Evolutionary conservation across 2,797 vertebrate genomes (phyloP).

Genomic region (Aythya fuligula): DNA sequence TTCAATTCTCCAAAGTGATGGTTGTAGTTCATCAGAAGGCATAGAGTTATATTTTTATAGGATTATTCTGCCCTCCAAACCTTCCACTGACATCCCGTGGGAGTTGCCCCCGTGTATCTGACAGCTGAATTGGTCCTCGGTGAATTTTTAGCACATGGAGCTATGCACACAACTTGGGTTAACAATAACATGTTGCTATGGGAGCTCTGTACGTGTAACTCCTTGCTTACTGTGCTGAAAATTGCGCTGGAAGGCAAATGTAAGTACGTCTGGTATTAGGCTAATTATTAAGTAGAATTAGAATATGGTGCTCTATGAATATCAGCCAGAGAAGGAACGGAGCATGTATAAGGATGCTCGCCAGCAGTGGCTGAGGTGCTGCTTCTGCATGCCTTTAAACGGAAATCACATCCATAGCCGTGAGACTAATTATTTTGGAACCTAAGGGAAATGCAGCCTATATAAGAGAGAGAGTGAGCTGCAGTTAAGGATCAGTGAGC

Average conservation of each 20-base stretch:
- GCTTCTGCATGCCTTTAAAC: conserved; percentile 64
- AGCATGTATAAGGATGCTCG: conserved; percentile 47
- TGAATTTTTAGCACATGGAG: conserved; percentile 60
- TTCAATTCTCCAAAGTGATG: background rate
- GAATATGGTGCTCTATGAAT: conserved; percentile 37
- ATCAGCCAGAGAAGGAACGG: conserved; percentile 23
- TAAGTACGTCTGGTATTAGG: conserved; percentile 41
- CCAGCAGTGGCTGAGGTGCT: conserved; percentile 52
- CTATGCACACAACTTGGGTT: conserved; percentile 45
- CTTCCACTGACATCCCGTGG: background rate
- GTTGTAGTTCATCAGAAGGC: background rate
- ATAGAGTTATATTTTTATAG: background rate
- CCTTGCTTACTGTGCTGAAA: conserved; percentile 35
- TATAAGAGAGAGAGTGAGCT: conserved; percentile 71
- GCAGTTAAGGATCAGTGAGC: conserved; percentile 77
- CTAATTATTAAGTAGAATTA: conserved; percentile 59
- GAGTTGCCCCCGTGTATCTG: conserved; percentile 23
- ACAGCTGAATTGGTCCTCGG: conserved; percentile 51
- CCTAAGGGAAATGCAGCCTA: conserved; percentile 75
- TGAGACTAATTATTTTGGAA: conserved; percentile 78
- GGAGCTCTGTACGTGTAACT: conserved; percentile 2
- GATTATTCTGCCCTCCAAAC: conserved; percentile 25
- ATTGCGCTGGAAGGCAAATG: conserved; percentile 42
- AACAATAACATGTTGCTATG: conserved; percentile 63
- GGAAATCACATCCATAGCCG: conserved; percentile 67